Base-by-base conservation (phyloP, 2,888 invertebrate genomes). In the Agrochola macilenta region DNA sequence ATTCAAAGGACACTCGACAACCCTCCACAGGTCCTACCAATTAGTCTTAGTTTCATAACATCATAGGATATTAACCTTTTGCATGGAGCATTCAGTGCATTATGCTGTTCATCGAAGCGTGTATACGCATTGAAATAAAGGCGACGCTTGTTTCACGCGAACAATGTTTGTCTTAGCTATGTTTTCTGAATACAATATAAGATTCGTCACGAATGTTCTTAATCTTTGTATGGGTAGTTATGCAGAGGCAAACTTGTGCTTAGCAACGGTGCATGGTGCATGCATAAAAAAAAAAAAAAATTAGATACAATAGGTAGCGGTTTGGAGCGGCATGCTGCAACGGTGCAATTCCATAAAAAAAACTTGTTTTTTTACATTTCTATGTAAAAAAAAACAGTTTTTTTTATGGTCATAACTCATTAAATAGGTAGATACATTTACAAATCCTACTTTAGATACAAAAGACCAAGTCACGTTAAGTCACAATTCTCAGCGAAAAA, bases 51-150 rank as follows among this genome's bases (percentile, higher is more conserved):
- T 84, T 83, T 88, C 83, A 82, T 83, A 84, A 84, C 68, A 64
- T 73, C 43, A 60, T 74, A 83, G 83, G 79, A 79, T 85, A 87
- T 82, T 87, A 75, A 84, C 86, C 86, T 88, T 76, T 87, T 83
- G 89, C 80, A 87, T 87, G 81, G 78, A 78, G 20, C 70, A 60
- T 81, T 78, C 61, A 74, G 70, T 79, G 84, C 79, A 82, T 30
- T 82, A 77, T 70, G 68, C 71, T 75, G 79, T 26, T 78, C 89
- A 81, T n/a, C 85, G 74, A 78, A 87, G 79, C 85, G 85, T 88
- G 83, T 76, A 68, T 76, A 76, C 46, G 79, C 85, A 82, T 78
- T 78, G 69, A 75, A 85, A 75, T 89, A 83, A 86, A 80, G 80
- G 69, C 71, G 60, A 74, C 69, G 73, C 20, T 73, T 86, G 76